phyloP scores from a whole-genome alignment of 2,113 vertebrate genomes.

The Dromas ardeola region DNA sequence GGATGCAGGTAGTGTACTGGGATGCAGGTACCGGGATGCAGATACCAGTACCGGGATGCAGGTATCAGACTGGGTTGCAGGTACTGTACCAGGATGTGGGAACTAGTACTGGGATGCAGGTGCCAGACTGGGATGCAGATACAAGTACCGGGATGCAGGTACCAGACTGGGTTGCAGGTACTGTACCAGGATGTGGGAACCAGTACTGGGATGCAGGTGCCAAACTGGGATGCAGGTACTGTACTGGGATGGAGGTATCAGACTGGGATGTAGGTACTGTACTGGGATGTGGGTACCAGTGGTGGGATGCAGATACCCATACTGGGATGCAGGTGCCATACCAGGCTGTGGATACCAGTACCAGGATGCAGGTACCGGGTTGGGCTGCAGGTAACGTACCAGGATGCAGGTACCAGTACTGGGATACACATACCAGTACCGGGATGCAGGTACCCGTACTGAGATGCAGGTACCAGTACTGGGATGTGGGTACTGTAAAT shows the following conservation, averaged over 20 bases:
- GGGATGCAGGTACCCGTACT: accelerated
- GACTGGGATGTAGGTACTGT: no score
- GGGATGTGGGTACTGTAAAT: no score
- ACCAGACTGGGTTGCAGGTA: neutral
- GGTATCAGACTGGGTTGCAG: neutral
- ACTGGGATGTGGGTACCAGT: no score
- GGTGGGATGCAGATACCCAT: neutral
- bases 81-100: no score
- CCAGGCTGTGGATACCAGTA: neutral
- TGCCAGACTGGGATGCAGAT: neutral
- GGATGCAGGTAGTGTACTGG: neutral
- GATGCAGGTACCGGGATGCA: no score
- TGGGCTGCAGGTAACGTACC: no score
- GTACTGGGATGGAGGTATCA: no score
- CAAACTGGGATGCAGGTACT: neutral
- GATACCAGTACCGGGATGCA: neutral
- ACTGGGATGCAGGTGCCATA: neutral
- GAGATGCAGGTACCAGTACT: neutral
- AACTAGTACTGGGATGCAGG: neutral
- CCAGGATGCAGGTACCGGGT: neutral
- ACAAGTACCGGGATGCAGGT: no score
- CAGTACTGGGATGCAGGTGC: neutral
- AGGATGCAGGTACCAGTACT: no score
- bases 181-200: neutral
- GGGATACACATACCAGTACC: no score